Conservation (phyloP, 2,888 invertebrate species). For the Meiosimyza decipiens region DNA sequence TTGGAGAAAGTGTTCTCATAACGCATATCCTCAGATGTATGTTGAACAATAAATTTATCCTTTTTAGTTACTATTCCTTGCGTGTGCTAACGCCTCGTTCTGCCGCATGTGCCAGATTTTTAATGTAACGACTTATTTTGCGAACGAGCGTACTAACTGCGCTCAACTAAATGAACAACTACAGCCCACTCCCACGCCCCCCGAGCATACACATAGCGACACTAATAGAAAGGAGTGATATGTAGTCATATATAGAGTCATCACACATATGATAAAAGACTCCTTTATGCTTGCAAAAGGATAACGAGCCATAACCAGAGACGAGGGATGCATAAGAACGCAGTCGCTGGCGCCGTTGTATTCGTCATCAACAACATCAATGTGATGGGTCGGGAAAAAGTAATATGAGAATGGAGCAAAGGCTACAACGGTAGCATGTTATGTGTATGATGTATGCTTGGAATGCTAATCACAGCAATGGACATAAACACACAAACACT, state of each 20-base stretch:
- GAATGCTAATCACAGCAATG: conserved; percentile 59
- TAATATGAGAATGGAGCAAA: background rate
- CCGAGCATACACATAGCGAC: conserved; percentile 31
- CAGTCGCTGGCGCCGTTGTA: conserved; percentile 1
- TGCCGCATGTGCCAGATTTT: background rate
- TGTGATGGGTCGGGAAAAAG: background rate
- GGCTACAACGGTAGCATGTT: conserved; percentile 54
- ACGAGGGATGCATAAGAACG: conserved; percentile 35
- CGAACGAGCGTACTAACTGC: background rate
- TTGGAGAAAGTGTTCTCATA: no score
- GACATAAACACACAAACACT: conserved; percentile 32
- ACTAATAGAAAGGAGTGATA: conserved; percentile 26
- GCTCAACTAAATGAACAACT: conserved; percentile 16
- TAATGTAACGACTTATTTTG: conserved; percentile 18
- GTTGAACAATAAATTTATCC: no score
- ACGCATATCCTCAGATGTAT: no score
- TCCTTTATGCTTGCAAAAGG: conserved; percentile 49
- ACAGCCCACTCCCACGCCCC: conserved; percentile 29
- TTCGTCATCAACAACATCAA: background rate
- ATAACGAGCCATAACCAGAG: conserved; percentile 60
- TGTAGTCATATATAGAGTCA: conserved; percentile 39
- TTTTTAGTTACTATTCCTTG: no score
- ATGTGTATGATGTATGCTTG: conserved; percentile 58
- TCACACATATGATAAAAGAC: conserved; percentile 34
- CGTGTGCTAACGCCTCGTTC: background rate